These are phyloP conservation scores for Harmothoe impar DNA, from an alignment of 2,888 invertebrate species.

Conservation along the genomic window DNA sequence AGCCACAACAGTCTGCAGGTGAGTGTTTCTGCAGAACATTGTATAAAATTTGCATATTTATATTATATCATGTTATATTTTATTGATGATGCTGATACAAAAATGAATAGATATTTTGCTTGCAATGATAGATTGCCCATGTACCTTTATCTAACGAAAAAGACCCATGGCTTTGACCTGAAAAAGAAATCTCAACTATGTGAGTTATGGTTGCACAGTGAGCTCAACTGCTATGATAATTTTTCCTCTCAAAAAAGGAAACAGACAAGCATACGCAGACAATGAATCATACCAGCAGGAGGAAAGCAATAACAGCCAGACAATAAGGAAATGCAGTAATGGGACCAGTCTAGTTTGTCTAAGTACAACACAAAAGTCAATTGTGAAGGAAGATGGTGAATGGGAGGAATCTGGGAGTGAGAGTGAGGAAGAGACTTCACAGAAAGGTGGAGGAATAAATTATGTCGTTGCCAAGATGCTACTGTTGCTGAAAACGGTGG, in stretches of 20 bases:
- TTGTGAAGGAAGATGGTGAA: constrained; percentile 38
- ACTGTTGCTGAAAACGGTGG: constrained; percentile 82
- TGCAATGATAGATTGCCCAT: too few species aligned
- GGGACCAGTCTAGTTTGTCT: background rate
- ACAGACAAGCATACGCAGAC: constrained; percentile 23
- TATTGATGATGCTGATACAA: too few species aligned
- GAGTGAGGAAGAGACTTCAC: background rate
- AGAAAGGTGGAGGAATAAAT: background rate
- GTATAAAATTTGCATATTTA: too few species aligned
- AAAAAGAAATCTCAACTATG: too few species aligned
- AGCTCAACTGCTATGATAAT: too few species aligned
- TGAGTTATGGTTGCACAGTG: too few species aligned
- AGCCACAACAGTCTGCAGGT: constrained; percentile 30
- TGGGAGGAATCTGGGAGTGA: constrained; percentile 57
- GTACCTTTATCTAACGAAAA: too few species aligned
- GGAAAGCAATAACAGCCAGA: background rate
- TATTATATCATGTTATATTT: too few species aligned
- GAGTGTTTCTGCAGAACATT: background rate
- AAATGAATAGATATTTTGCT: too few species aligned
- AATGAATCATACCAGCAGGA: constrained; percentile 57
- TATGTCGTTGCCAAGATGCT: constrained; percentile 58
- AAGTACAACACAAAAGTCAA: background rate
- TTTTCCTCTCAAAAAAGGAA: constrained; percentile 21
- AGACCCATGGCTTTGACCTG: too few species aligned
- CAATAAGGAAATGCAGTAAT: background rate